These are phyloP conservation scores for Microcebus tavaratra DNA, from an alignment of 2,113 vertebrate genomes.

Conservation along the genomic window DNA sequence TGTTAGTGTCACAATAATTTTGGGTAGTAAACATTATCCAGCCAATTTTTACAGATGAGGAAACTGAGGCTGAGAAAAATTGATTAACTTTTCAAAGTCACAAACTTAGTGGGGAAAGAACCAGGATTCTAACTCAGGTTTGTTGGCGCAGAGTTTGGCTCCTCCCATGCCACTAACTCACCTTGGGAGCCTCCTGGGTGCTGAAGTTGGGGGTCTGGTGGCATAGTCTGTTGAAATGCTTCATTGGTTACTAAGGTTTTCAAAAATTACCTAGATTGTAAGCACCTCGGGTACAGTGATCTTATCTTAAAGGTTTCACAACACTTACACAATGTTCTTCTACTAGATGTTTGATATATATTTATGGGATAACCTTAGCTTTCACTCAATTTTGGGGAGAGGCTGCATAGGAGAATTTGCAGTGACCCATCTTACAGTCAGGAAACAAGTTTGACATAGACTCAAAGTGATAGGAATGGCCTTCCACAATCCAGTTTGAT, in stretches of 20 bases:
- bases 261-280: neutral
- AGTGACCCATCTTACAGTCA: neutral
- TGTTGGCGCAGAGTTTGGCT: neutral
- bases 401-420: neutral
- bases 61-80: neutral
- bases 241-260: neutral
- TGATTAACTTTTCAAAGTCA: neutral
- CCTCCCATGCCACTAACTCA: neutral
- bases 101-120: neutral
- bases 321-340: neutral
- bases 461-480: neutral
- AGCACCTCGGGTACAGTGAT: neutral
- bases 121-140: neutral
- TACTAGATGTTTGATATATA: neutral
- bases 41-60: neutral
- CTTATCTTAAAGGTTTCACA: neutral
- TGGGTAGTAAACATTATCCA: neutral
- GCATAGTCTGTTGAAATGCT: neutral
- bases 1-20: neutral
- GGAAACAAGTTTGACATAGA: neutral
- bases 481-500: neutral
- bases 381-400: neutral
- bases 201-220: neutral
- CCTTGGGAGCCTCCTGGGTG: neutral
- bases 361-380: neutral